Evolutionary conservation across 2,797 vertebrate species (phyloP).

Genomic region (Gobionotothen gibberifrons): DNA sequence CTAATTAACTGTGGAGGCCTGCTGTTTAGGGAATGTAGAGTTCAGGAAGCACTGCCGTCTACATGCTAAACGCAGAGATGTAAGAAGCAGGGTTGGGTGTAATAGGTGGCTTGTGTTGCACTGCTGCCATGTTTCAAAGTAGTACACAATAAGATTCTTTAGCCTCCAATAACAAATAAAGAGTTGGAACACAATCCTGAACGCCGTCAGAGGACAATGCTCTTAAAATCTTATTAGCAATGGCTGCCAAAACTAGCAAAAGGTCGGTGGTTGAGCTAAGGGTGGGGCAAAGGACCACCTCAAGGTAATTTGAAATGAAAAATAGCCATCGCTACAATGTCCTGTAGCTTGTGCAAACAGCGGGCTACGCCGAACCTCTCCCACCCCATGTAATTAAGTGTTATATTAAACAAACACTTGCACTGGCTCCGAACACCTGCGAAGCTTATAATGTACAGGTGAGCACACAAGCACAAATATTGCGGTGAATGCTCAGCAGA

Average conservation of each 20-base stretch:
- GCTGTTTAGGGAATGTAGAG: background rate
- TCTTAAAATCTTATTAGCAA: conserved; percentile 59
- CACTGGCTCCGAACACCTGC: conserved; percentile 24
- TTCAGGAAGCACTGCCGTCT: background rate
- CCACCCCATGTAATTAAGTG: conserved; percentile 38
- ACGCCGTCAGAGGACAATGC: conserved; percentile 43
- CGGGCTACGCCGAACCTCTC: conserved; percentile 9
- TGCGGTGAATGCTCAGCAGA: conserved; percentile 24
- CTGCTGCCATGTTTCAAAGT: conserved; percentile 23
- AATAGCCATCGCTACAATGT: conserved; percentile 14
- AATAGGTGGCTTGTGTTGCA: conserved; percentile 7
- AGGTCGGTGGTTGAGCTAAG: conserved; percentile 27
- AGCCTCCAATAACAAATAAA: conserved; percentile 38
- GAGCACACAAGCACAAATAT: conserved; percentile 46
- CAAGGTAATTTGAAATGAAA: conserved; percentile 40
- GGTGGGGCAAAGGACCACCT: conserved; percentile 24
- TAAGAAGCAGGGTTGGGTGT: background rate
- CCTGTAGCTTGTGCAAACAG: conserved; percentile 15
- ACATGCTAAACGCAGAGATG: background rate
- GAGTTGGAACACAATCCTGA: conserved; percentile 25
- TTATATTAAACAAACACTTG: conserved; percentile 54
- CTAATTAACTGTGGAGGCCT: background rate
- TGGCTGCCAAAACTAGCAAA: conserved; percentile 38
- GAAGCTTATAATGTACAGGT: conserved; percentile 18
- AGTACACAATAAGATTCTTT: conserved; percentile 21